These are phyloP conservation scores for Sarotherodon lohbergeri DNA, from an alignment of 2,113 vertebrate species.

Conservation along the genomic window DNA sequence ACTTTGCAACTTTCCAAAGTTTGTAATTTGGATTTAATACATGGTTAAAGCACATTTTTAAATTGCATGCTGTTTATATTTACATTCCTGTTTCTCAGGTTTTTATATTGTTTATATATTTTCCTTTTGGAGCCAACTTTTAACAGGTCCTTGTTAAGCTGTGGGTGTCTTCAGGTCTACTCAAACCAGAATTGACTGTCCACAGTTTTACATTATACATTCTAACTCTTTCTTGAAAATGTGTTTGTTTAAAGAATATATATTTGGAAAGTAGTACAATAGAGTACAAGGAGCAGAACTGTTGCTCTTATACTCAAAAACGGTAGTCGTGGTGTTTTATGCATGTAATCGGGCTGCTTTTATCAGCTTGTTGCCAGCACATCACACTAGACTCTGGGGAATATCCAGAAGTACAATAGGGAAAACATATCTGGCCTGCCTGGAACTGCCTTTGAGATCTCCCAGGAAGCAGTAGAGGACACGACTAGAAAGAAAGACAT, in stretches of 20 bases:
- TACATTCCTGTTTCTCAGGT: neutral
- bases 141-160: neutral
- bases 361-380: neutral
- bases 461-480: neutral
- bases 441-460: neutral
- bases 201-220: neutral
- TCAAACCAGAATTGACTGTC: neutral
- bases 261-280: neutral
- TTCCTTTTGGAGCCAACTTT: neutral
- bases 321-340: neutral
- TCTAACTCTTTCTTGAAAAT: neutral
- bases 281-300: neutral
- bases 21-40: neutral
- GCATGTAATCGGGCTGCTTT: neutral
- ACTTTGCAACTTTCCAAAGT: neutral
- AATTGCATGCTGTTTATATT: neutral
- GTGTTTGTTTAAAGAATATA: neutral
- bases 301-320: neutral
- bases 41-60: neutral
- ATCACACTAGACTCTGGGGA: neutral
- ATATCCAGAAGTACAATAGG: neutral
- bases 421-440: neutral
- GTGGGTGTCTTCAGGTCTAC: neutral
- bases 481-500: neutral
- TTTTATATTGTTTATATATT: neutral